phyloP scores from a whole-genome alignment of 2,797 vertebrate genomes.

The Phoxinus dragarum region DNA sequence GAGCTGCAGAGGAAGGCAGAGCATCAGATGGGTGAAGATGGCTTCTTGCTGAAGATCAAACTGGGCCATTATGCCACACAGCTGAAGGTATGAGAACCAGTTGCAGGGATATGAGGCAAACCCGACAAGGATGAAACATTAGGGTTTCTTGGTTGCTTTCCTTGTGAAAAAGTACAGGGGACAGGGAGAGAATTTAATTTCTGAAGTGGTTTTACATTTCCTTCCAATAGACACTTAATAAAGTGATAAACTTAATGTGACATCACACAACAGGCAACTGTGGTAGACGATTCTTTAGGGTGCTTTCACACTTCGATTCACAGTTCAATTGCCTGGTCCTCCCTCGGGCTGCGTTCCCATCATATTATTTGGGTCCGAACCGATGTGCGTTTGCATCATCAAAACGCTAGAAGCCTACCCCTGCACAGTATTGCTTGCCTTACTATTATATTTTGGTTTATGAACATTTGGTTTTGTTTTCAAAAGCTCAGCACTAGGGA shows the following conservation, averaged over 20 bases:
- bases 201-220: background rate
- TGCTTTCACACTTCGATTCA: no score
- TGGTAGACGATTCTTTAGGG: no score
- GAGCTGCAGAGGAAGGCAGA: slow-evolving; percentile 90
- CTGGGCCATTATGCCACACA: slow-evolving; percentile 91
- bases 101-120: background rate
- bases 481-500: no score
- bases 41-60: slow-evolving; percentile 94
- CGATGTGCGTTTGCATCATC: no score
- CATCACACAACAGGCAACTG: no score
- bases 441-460: no score
- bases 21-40: slow-evolving; percentile 91
- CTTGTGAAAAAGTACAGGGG: background rate
- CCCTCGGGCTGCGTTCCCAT: no score
- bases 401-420: no score
- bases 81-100: slow-evolving; percentile 79
- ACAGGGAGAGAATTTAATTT: background rate
- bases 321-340: no score
- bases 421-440: no score
- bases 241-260: background rate
- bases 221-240: background rate
- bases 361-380: no score
- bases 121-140: background rate
- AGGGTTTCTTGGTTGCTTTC: background rate
- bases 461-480: no score